phyloP scores from a whole-genome alignment of 2,888 invertebrate genomes.

The Acleris laterana region DNA sequence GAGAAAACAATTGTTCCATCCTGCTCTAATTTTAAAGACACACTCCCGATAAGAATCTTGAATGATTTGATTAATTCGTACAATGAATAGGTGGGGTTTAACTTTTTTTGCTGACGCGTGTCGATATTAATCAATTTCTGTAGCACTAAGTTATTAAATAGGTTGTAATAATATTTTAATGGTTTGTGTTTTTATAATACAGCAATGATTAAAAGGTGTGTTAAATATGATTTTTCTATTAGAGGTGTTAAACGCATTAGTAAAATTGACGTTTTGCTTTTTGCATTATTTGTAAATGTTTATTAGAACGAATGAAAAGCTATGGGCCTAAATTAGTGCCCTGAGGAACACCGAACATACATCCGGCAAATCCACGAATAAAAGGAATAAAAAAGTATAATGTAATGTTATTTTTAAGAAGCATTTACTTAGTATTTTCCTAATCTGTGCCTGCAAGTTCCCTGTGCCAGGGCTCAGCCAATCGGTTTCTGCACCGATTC shows the following conservation, averaged over 20 bases:
- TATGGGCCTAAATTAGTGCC: too few relatives aligned
- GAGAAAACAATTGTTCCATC: conserved; percentile 80
- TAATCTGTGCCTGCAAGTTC: conserved; percentile 31
- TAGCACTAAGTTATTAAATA: conserved; percentile 73
- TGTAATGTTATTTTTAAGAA: background rate
- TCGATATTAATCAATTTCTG: conserved; percentile 74
- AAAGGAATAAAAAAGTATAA: too few relatives aligned
- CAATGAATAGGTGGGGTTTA: conserved; percentile 70
- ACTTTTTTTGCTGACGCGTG: conserved; percentile 81
- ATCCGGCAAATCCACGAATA: too few relatives aligned
- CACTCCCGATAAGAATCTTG: conserved; percentile 71
- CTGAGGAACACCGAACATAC: too few relatives aligned
- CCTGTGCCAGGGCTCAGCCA: conserved; percentile 57
- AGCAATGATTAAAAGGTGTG: conserved; percentile 51
- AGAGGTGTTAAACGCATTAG: background rate
- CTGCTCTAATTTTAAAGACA: conserved; percentile 82
- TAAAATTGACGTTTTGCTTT: too few relatives aligned
- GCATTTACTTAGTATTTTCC: background rate
- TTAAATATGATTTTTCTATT: background rate
- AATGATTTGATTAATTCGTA: conserved; percentile 83
- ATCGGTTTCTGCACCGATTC: conserved; percentile 78
- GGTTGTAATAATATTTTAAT: conserved; percentile 74
- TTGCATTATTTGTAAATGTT: too few relatives aligned
- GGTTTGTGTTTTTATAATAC: conserved; percentile 53
- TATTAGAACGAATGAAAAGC: too few relatives aligned